These are phyloP conservation scores for Cephonodes hylas DNA, from an alignment of 2,888 invertebrate species.

Conservation along the genomic window DNA sequence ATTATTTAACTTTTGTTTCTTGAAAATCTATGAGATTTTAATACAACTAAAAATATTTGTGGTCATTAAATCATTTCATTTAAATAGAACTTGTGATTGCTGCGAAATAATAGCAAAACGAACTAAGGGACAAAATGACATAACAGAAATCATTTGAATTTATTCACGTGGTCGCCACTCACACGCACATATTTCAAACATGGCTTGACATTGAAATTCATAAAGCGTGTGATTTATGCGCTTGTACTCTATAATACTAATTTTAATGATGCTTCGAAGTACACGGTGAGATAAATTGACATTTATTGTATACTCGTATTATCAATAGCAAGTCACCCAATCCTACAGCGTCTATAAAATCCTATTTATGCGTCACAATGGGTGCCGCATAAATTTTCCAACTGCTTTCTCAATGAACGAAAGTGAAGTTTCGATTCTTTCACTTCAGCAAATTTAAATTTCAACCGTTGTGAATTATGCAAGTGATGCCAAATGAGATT, in stretches of 20 bases:
- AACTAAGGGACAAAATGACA: background rate
- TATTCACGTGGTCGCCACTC: background rate
- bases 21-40: too few relatives aligned
- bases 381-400: constrained; percentile 39
- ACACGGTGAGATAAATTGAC: constrained; percentile 3
- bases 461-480: constrained; percentile 15
- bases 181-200: background rate
- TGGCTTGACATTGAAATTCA: background rate
- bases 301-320: constrained; percentile 16
- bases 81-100: background rate
- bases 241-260: background rate
- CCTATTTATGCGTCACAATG: constrained; percentile 38
- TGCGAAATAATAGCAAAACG: background rate
- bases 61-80: too few relatives aligned
- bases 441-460: constrained; percentile 30
- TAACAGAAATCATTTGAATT: background rate
- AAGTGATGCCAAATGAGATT: constrained; percentile 1
- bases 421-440: constrained; percentile 44
- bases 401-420: constrained; percentile 46
- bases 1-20: too few relatives aligned
- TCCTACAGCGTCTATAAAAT: constrained; percentile 28
- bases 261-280: background rate
- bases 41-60: too few relatives aligned
- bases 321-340: constrained; percentile 21
- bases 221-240: background rate